phyloP scores from a whole-genome alignment of 2,797 vertebrate genomes.

The Lacerta agilis region DNA sequence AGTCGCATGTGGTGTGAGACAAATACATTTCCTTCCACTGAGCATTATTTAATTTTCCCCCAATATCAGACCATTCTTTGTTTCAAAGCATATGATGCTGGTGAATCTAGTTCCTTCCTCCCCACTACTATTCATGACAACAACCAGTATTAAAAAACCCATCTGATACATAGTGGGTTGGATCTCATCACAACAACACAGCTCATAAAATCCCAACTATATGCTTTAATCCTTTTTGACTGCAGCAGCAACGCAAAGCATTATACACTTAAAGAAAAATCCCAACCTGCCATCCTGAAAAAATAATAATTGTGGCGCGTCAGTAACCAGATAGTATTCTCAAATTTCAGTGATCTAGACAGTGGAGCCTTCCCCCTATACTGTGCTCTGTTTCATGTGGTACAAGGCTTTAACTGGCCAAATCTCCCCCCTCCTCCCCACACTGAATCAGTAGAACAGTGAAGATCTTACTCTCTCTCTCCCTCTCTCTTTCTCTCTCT shows the following conservation, averaged over 20 bases:
- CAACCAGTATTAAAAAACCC: constrained; percentile 50
- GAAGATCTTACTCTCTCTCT: constrained; percentile 81
- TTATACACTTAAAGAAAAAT: constrained; percentile 76
- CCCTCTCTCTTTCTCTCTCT: constrained; percentile 80
- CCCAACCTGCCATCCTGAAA: constrained; percentile 65
- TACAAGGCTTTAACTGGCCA: constrained; percentile 89
- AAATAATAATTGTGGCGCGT: constrained; percentile 81
- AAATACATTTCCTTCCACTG: neutral
- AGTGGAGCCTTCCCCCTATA: constrained; percentile 82
- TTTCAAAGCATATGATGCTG: constrained; percentile 31
- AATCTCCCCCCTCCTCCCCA: constrained; percentile 78
- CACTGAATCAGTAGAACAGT: constrained; percentile 87
- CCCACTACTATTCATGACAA: constrained; percentile 35
- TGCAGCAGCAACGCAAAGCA: constrained; percentile 63
- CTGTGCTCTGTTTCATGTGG: constrained; percentile 88
- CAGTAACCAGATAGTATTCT: constrained; percentile 86
- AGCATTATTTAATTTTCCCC: constrained; percentile 36
- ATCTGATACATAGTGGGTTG: neutral
- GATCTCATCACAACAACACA: constrained; percentile 39
- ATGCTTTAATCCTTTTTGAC: constrained; percentile 71
- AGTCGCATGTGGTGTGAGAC: neutral
- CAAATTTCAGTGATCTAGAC: constrained; percentile 89
- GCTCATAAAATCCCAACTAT: constrained; percentile 57
- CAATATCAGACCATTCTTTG: constrained; percentile 32
- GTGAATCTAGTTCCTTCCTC: constrained; percentile 34